Evolutionary conservation across 2,113 vertebrate species (phyloP), one percentile per base, ranked within the genome.

Genomic region (Epinephelus fuscoguttatus): DNA sequence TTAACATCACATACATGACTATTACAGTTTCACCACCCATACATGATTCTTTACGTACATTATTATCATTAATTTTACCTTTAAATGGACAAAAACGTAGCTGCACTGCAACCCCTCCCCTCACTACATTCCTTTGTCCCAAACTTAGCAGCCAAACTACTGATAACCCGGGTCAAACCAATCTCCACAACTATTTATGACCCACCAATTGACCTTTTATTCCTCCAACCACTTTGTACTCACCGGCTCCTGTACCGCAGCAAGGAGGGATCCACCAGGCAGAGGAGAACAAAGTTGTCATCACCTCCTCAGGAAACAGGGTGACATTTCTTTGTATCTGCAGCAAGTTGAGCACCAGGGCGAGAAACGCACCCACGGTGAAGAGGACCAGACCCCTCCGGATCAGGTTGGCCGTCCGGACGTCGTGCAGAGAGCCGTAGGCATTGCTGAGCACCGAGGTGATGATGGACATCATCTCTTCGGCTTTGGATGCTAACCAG

Each of bases 181-280:
- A n/a, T 8, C 30, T 56, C 23, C 15, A 8, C 1, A 53, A 27
- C 21, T 12, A 33, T 73, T 30, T 11, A n/a, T 17, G 56, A 78
- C 66, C 1, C 50, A 25, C n/a, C 11, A 23, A 21, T 62, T 8
- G 23, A 47, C 25, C 18, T 69, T 14, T 57, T 21, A 5, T 23
- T 5, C 7, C 9, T 11, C 2, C 7, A 13, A 4, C 2, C 21
- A 33, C 30, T 6, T 12, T 19, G 1, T 1, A 89, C 97, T 97
- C 87, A 99, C 98, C 98, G 11, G 98, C 98, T 1, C 97, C 98
- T 0, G 98, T 99, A 45, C 98, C 98, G 40, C 98, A 99, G 89
- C 98, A 98, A 2, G 97, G 97, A 0, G 98, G 98, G 80, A 99
- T 98, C 98, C 98, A 99, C 98, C 98, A 99, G 56, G 98, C 97